phyloP scores from a whole-genome alignment of 2,113 vertebrate species.

The Pica pica region DNA sequence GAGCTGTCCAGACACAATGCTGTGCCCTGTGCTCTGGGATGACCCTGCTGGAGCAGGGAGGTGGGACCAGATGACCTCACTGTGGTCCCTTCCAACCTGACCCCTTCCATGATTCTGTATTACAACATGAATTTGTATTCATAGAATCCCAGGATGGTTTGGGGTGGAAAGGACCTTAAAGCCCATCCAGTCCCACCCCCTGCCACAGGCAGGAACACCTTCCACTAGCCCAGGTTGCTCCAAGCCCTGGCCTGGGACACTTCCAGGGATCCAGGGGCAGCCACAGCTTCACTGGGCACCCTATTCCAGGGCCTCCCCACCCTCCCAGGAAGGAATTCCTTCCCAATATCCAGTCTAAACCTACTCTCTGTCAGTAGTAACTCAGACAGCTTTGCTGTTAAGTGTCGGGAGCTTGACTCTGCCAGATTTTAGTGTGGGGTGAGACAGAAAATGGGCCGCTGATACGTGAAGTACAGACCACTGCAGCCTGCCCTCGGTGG shows the following conservation, averaged over 20 bases:
- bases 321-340: accelerated
- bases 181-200: accelerated
- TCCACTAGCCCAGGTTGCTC: accelerated
- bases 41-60: background rate
- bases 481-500: background rate
- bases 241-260: background rate
- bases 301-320: accelerated
- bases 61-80: background rate
- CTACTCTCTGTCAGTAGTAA: background rate
- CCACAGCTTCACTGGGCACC: background rate
- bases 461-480: background rate
- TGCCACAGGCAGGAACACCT: background rate
- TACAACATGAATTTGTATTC: background rate
- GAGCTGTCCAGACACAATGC: background rate
- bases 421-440: background rate
- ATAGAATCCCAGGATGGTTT: background rate
- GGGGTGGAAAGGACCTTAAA: background rate
- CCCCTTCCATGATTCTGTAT: background rate
- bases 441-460: background rate
- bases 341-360: background rate
- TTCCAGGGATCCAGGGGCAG: background rate
- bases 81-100: background rate
- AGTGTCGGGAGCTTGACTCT: background rate
- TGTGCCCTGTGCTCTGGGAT: background rate
- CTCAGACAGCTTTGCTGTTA: background rate